Evolutionary conservation across 1,140 invertebrate species (phyloP).

Genomic region (Sitobion miscanthi): DNA sequence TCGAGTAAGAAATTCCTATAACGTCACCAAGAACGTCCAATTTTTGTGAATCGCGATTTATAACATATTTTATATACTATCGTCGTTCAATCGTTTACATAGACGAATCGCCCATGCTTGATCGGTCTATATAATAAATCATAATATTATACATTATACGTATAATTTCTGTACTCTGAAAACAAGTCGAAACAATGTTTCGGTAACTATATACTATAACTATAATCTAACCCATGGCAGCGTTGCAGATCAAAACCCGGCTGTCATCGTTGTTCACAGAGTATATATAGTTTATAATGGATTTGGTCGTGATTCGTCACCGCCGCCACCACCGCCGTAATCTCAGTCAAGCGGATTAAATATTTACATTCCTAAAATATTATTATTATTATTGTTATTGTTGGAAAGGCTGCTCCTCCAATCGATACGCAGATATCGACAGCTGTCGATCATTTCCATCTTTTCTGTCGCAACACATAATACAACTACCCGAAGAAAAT

Average conservation of each 20-base stretch:
- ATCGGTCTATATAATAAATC: too few relatives aligned
- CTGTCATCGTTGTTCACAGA: not conserved
- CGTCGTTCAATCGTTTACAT: too few relatives aligned
- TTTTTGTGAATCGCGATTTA: not conserved
- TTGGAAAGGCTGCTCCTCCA: not conserved
- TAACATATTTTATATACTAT: not conserved
- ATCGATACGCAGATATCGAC: not conserved
- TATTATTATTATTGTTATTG: not conserved
- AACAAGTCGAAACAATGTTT: not conserved
- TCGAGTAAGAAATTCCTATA: not conserved
- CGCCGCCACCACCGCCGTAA: not conserved
- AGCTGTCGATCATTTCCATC: not conserved
- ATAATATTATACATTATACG: too few relatives aligned
- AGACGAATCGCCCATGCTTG: too few relatives aligned
- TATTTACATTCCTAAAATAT: not conserved
- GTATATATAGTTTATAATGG: not conserved
- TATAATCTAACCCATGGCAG: not conserved
- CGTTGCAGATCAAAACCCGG: not conserved
- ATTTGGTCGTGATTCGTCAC: not conserved
- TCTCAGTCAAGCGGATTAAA: not conserved
- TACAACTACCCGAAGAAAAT: not conserved
- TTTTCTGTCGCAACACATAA: not conserved
- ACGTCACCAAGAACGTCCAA: not conserved
- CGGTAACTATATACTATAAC: too few relatives aligned
- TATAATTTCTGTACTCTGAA: not conserved